Base-by-base conservation (phyloP, 2,113 vertebrate species). In the Pontoporia blainvillei region DNA sequence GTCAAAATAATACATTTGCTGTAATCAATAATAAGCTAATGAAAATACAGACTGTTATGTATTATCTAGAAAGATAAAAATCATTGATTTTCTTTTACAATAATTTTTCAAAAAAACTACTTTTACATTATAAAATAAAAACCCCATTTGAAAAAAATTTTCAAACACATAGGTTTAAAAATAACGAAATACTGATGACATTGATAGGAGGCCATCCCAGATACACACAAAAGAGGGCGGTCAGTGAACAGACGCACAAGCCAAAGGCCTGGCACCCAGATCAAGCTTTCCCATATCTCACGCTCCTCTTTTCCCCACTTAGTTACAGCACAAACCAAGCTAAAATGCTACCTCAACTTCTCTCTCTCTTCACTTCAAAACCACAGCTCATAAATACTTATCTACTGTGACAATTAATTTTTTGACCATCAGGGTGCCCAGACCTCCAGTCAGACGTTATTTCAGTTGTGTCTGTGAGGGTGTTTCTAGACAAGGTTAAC, bases 51-150 rank as follows among this genome's bases (percentile, higher is more conserved):
- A 72, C 25, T 97, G 57, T 31, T 85, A 96, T 66, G 89, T 96
- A 76, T 96, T 94, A 96, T 54, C 52, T 75, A 87, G 67, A 94
- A 96, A 95, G 85, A 78, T 95, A 97, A 95, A 95, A 94, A 85
- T 64, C 75, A 97, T 89, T 97, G 92, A 95, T 96, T 97, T 96
- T 64, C 75, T 97, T 96, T 95, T 94, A 67, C 31, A 86, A 73
- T 84, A 94, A 96, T 82, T 96, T 96, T 93, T 95, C n/a, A 72
- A 92, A 46, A 87, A 95, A 97, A 90, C 64, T 73, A 91, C 61
- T 93, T 93, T 75, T 83, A 89, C 8, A 86, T 6, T 85, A 15
- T 62, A 96, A 91, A 94, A 93, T 66, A 66, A 96, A 96, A 96
- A 67, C 82, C 29, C 21, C 27, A 62, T 57, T 73, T 31, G 41